Conservation (phyloP, 2,888 invertebrate genomes). For the Temnothorax rugatulus region DNA sequence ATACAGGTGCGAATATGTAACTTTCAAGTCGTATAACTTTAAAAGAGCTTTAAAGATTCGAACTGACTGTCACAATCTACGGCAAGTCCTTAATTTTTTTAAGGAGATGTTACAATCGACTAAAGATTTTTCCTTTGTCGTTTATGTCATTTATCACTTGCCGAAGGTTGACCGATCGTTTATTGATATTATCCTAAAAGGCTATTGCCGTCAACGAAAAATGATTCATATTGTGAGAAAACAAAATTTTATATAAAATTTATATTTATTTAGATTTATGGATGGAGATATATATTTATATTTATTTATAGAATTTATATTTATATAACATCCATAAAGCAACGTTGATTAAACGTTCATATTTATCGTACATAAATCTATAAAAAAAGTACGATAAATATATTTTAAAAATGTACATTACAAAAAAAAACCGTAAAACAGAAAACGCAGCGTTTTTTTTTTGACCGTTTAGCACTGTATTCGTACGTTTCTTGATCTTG, state of each 20-base stretch:
- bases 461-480: background rate
- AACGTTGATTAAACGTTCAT: background rate
- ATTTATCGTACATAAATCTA: background rate
- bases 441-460: background rate
- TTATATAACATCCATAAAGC: background rate
- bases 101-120: background rate
- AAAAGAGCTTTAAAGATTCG: background rate
- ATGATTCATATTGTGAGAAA: background rate
- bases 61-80: background rate
- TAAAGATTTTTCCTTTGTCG: background rate
- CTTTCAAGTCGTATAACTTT: background rate
- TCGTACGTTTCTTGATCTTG: background rate
- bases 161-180: background rate
- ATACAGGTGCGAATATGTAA: background rate
- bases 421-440: background rate
- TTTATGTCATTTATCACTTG: background rate
- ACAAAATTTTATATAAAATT: background rate
- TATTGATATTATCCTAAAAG: background rate
- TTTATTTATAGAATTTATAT: constrained; percentile 15
- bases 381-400: background rate
- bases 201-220: background rate
- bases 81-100: background rate
- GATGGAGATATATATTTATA: background rate
- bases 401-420: background rate
- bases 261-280: constrained; percentile 26